A percentile compares a stretch with the other conserved stretches of the same genome.
Evolutionary conservation across 2,888 invertebrate species (phyloP).

Genomic region (Cephalotes varians): DNA sequence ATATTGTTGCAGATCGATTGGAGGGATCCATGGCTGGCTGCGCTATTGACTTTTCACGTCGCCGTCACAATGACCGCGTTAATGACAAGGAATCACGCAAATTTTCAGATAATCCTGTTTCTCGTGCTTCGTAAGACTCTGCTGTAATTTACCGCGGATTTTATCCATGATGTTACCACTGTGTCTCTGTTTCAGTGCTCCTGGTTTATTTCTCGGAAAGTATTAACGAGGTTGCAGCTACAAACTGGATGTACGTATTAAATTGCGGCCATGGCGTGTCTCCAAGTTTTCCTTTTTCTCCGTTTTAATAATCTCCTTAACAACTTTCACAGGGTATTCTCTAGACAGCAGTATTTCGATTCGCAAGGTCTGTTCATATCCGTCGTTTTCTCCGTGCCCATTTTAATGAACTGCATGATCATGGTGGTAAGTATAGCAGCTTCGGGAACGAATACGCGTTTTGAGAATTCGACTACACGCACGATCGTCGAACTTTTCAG

Average conservation of each 20-base stretch:
- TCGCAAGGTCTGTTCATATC: constrained; percentile 97
- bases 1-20: constrained; percentile 92
- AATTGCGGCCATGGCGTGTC: neutral
- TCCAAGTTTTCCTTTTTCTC: neutral
- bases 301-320: constrained; percentile 1
- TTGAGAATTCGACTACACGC: neutral
- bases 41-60: constrained; percentile 91
- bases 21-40: constrained; percentile 95
- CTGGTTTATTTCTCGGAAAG: constrained; percentile 96
- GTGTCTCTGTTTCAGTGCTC: constrained; percentile 88
- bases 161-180: neutral
- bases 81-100: constrained; percentile 94
- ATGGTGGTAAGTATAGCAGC: constrained; percentile 93
- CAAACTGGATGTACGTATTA: constrained; percentile 90
- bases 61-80: constrained; percentile 92
- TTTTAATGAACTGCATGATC: constrained; percentile 96
- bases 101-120: constrained; percentile 94
- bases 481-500: constrained; percentile 85
- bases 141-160: constrained; percentile 3
- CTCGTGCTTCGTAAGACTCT: constrained; percentile 90
- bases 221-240: constrained; percentile 95
- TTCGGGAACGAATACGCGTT: neutral
- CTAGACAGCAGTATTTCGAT: constrained; percentile 97
- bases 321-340: constrained; percentile 89
- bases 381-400: constrained; percentile 96